Evolutionary conservation across 1,140 invertebrate species (phyloP).

Genomic region (Hermetia illucens): DNA sequence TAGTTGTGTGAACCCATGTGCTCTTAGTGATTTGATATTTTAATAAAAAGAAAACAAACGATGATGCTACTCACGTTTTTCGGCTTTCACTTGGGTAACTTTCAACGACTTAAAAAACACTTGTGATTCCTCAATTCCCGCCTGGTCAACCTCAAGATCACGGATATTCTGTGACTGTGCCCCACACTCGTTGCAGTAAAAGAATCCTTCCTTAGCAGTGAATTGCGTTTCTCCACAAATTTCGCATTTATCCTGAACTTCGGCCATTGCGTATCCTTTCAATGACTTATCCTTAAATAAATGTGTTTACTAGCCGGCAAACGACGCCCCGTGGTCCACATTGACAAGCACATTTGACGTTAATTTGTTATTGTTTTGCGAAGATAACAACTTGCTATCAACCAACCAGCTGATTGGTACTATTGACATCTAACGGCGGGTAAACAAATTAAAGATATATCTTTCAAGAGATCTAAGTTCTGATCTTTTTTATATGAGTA

Average conservation of each 20-base stretch:
- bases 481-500: too few species aligned
- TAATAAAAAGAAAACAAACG: not conserved
- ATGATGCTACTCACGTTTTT: slow-evolving; percentile 9
- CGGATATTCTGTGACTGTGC: slow-evolving; percentile 22
- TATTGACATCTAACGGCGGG: too few species aligned
- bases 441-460: too few species aligned
- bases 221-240: slow-evolving; percentile 34
- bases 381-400: too few species aligned
- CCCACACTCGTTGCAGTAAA: slow-evolving; percentile 38
- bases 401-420: too few species aligned
- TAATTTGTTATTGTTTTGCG: too few species aligned
- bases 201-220: slow-evolving; percentile 35
- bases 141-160: slow-evolving; percentile 18
- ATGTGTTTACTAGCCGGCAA: too few species aligned
- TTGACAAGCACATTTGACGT: too few species aligned
- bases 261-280: too few species aligned
- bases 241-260: slow-evolving; percentile 13
- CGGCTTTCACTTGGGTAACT: slow-evolving; percentile 6
- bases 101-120: slow-evolving; percentile 10
- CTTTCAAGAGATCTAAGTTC: too few species aligned
- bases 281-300: too few species aligned
- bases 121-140: slow-evolving; percentile 14
- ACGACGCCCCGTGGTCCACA: too few species aligned
- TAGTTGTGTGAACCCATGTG: not conserved
- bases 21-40: not conserved